Conservation (phyloP, 2,888 invertebrate genomes). For the Tenthredo amoena region DNA sequence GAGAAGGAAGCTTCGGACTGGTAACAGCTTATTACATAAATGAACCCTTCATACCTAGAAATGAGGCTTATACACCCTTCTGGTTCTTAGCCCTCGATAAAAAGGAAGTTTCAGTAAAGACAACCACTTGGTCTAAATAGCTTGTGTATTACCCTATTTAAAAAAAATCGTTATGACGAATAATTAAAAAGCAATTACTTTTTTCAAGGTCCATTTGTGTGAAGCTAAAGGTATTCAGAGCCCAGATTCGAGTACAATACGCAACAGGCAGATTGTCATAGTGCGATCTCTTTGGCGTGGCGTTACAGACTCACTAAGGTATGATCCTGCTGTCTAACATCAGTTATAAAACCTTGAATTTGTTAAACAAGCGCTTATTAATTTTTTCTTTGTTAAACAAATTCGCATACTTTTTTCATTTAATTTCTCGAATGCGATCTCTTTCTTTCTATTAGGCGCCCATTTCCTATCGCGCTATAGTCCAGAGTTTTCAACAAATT, state of each 20-base stretch:
- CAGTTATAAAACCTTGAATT: background rate
- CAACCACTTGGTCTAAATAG: background rate
- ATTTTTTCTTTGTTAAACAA: too few relatives aligned
- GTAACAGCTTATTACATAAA: conserved; percentile 78
- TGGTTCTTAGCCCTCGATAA: background rate
- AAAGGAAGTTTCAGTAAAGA: background rate
- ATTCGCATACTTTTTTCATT: too few relatives aligned
- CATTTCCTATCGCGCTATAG: background rate
- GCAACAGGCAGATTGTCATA: conserved; percentile 86
- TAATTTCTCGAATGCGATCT: too few relatives aligned
- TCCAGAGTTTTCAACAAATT: background rate
- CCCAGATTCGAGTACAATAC: conserved; percentile 78
- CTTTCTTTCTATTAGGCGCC: too few relatives aligned
- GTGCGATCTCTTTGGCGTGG: conserved; percentile 89
- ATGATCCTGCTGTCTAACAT: conserved; percentile 63
- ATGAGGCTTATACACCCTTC: background rate
- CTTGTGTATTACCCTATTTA: background rate
- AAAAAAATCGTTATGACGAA: background rate
- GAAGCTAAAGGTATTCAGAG: conserved; percentile 87
- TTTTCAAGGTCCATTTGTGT: conserved; percentile 85
- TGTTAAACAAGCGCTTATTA: background rate
- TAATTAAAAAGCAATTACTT: conserved; percentile 50
- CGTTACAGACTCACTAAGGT: conserved; percentile 85
- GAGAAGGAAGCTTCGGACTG: conserved; percentile 93
- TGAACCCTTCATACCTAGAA: background rate